phyloP scores from a whole-genome alignment of 2,888 invertebrate species.

The Trilocha varians region DNA sequence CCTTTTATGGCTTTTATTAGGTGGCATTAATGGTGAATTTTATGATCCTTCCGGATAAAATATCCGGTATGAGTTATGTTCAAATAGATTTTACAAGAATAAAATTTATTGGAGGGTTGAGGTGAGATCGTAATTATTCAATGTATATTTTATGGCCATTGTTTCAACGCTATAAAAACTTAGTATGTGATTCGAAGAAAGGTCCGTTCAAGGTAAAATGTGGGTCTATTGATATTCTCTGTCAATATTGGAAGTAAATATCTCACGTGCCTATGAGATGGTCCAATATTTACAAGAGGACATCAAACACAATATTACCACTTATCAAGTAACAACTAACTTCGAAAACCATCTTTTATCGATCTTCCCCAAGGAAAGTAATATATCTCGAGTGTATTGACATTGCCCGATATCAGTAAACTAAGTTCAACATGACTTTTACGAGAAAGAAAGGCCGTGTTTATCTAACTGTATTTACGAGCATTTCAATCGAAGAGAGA shows the following conservation, averaged over 20 bases:
- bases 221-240: slow-evolving; percentile 54
- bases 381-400: slow-evolving; percentile 38
- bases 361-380: slow-evolving; percentile 41
- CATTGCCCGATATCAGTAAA: slow-evolving; percentile 42
- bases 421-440: slow-evolving; percentile 39
- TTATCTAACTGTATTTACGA: slow-evolving; percentile 47
- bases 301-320: slow-evolving; percentile 68
- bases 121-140: too few relatives aligned
- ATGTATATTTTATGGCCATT: background rate
- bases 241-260: slow-evolving; percentile 66
- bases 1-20: too few relatives aligned
- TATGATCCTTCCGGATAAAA: too few relatives aligned
- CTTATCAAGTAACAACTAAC: slow-evolving; percentile 64
- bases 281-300: slow-evolving; percentile 61
- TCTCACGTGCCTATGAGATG: slow-evolving; percentile 61
- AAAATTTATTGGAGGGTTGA: too few relatives aligned
- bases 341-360: slow-evolving; percentile 52
- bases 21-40: too few relatives aligned
- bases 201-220: slow-evolving; percentile 50
- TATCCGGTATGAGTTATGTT: too few relatives aligned
- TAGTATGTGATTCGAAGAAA: slow-evolving; percentile 27
- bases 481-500: slow-evolving; percentile 37
- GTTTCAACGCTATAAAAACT: background rate
- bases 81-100: too few relatives aligned
- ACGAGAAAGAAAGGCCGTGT: slow-evolving; percentile 36